Conservation (phyloP, 2,113 vertebrate genomes). For the Pachyramphus minor region DNA sequence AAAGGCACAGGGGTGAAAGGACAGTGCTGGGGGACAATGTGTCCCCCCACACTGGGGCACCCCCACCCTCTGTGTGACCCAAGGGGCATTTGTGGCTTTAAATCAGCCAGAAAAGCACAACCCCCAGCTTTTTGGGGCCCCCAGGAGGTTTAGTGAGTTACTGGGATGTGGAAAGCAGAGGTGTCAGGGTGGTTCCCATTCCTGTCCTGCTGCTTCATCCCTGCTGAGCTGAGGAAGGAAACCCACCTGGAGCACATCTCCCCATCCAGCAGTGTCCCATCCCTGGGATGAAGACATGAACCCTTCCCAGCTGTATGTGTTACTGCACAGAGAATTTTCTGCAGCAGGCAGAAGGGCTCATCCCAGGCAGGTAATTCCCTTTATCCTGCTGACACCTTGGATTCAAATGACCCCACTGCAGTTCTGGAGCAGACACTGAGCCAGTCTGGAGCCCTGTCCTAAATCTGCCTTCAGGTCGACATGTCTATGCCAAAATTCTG, state of each 20-base stretch:
- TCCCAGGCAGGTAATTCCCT: background rate
- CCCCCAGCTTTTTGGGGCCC: background rate
- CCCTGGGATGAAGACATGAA: rapidly evolving
- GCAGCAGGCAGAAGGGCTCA: background rate
- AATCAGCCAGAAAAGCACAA: background rate
- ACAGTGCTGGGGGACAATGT: rapidly evolving
- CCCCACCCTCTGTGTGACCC: rapidly evolving
- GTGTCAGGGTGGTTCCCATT: rapidly evolving
- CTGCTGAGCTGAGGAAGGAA: background rate
- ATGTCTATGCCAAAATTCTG: rapidly evolving
- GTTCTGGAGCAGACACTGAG: rapidly evolving
- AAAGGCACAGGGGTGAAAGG: rapidly evolving
- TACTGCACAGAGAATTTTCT: background rate
- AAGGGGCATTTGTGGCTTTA: rapidly evolving
- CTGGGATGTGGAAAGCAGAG: background rate
- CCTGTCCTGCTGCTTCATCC: background rate
- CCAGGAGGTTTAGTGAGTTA: rapidly evolving
- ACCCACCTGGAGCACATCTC: rapidly evolving
- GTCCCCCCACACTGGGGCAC: rapidly evolving
- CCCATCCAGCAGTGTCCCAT: rapidly evolving
- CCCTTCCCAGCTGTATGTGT: rapidly evolving
- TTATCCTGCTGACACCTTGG: rapidly evolving
- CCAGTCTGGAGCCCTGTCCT: background rate
- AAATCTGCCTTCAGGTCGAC: rapidly evolving
- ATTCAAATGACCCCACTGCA: rapidly evolving